Evolutionary conservation across 2,797 vertebrate genomes (phyloP).

Genomic region (Erithacus rubecula): DNA sequence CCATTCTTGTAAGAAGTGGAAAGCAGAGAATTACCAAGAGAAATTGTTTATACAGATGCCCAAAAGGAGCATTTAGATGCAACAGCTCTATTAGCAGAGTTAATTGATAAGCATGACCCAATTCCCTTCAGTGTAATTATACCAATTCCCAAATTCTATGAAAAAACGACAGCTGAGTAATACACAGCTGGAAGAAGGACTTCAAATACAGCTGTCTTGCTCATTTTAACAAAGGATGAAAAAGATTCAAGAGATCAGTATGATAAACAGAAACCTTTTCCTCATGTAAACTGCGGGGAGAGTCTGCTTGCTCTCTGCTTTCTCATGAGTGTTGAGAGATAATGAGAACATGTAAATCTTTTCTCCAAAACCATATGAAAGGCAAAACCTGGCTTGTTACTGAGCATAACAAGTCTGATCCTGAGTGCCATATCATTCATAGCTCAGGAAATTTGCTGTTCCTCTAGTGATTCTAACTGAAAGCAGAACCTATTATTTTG

Average conservation of each 20-base stretch:
- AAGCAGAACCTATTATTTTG: background rate
- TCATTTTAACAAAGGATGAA: conserved; percentile 19
- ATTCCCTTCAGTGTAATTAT: conserved; percentile 22
- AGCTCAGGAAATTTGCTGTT: background rate
- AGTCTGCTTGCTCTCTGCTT: conserved; percentile 39
- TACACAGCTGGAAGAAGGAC: background rate
- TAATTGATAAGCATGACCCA: conserved; percentile 29
- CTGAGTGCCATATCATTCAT: background rate
- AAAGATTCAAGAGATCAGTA: conserved; percentile 19
- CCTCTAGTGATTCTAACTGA: background rate
- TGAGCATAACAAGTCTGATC: background rate
- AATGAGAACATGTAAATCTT: conserved; percentile 38
- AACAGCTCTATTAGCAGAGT: background rate
- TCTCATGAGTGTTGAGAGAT: conserved; percentile 32
- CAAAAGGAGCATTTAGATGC: conserved; percentile 8
- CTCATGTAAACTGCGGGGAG: background rate
- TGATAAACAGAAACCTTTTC: conserved; percentile 11
- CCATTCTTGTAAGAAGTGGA: conserved; percentile 1
- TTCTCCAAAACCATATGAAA: background rate
- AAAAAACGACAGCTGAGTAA: background rate
- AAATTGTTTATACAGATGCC: conserved; percentile 12
- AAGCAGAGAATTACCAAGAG: background rate
- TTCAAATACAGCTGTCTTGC: conserved; percentile 1
- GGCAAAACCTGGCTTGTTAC: conserved; percentile 6
- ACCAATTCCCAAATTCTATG: background rate